These are phyloP conservation scores for Sebastes diploproa DNA, from an alignment of 2,797 vertebrate species.

Conservation along the genomic window DNA sequence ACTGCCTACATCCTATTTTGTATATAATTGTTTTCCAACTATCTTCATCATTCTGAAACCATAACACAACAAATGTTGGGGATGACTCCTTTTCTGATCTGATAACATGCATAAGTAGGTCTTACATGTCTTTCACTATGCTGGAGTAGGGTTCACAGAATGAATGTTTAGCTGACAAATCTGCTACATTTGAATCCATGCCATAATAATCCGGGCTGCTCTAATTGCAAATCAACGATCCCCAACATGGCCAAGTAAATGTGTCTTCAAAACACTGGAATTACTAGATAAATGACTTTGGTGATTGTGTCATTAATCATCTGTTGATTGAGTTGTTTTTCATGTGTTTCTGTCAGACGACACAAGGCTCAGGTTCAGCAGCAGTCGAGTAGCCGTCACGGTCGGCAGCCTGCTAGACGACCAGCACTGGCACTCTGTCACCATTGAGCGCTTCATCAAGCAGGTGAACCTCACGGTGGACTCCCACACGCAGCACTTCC, in stretches of 20 bases:
- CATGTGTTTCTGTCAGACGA: slow-evolving; percentile 78
- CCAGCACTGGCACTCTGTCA: slow-evolving; percentile 91
- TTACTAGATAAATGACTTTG: neutral
- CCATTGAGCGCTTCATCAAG: slow-evolving; percentile 91
- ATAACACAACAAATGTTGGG: neutral
- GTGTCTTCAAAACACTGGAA: neutral
- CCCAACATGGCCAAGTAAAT: neutral
- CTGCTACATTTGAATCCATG: neutral
- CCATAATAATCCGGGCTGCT: neutral
- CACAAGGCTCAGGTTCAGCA: slow-evolving; percentile 82
- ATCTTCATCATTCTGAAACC: neutral
- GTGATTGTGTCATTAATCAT: neutral
- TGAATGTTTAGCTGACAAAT: neutral
- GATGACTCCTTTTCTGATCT: neutral
- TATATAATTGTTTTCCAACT: too few species aligned
- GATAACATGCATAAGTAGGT: neutral
- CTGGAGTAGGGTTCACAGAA: too few species aligned
- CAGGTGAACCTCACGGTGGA: slow-evolving; percentile 93
- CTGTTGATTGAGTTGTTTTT: neutral
- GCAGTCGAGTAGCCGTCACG: slow-evolving; percentile 50
- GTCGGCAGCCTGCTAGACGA: slow-evolving; percentile 81
- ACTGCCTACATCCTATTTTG: too few species aligned
- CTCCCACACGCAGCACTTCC: slow-evolving; percentile 88
- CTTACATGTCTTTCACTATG: too few species aligned
- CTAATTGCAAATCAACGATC: neutral